Percentiles rank a stretch among this genome's conserved stretches.
phyloP scores from a whole-genome alignment of 1,140 invertebrate genomes.

The Drosophila auraria region DNA sequence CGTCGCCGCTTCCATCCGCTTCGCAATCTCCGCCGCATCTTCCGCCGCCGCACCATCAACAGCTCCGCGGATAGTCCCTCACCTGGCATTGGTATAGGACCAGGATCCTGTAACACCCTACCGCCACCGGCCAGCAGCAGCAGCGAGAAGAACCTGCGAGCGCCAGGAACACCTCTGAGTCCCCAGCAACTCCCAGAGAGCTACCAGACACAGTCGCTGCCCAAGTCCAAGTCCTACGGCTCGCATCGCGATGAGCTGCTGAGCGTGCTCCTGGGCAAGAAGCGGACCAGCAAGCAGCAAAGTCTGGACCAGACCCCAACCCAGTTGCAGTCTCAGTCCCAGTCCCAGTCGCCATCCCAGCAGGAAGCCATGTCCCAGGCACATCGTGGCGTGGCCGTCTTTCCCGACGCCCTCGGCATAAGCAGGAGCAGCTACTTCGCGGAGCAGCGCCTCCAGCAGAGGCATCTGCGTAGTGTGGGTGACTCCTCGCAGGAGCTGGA shows the following conservation, averaged over 20 bases:
- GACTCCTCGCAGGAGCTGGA: conserved; percentile 78
- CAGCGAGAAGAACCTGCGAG: conserved; percentile 81
- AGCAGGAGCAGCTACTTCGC: conserved; percentile 68
- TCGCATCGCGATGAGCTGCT: conserved; percentile 72
- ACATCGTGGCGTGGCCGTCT: conserved; percentile 75
- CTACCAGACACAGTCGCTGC: conserved; percentile 78
- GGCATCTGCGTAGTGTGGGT: conserved; percentile 71
- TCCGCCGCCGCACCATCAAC: conserved; percentile 80
- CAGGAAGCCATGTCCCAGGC: conserved; percentile 62
- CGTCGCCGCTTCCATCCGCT: conserved; percentile 82
- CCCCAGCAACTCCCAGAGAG: conserved; percentile 63
- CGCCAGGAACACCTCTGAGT: conserved; percentile 56
- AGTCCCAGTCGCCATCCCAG: conserved; percentile 33
- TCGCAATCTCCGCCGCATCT: conserved; percentile 82
- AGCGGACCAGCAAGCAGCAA: conserved; percentile 57
- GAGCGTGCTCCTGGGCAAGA: conserved; percentile 71
- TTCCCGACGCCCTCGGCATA: conserved; percentile 62
- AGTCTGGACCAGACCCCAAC: conserved; percentile 8
- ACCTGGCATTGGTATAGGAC: conserved; percentile 13
- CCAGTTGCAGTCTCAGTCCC: conserved; percentile 15
- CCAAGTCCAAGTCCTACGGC: conserved; percentile 79
- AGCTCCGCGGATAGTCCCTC: conserved; percentile 58
- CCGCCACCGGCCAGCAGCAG: conserved; percentile 68
- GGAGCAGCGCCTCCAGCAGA: conserved; percentile 50
- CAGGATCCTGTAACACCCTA: conserved; percentile 65